phyloP scores from a whole-genome alignment of 2,797 vertebrate species.

The Acipenser transmontanus region DNA sequence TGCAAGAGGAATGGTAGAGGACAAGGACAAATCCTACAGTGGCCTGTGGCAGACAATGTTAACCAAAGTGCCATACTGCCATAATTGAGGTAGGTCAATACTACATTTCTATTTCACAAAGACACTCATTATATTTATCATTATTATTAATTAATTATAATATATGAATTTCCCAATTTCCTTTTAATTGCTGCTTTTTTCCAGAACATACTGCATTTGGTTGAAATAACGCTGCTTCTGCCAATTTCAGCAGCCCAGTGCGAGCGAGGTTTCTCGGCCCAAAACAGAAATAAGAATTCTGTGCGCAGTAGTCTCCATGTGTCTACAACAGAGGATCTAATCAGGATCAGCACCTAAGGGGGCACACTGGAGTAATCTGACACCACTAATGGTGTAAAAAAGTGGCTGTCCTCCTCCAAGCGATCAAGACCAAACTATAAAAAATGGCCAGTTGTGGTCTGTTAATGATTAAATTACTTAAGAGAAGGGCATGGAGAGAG shows the following conservation, averaged over 20 bases:
- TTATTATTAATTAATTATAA: too few species aligned
- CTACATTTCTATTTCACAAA: too few species aligned
- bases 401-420: conserved; percentile 17
- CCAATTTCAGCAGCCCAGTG: conserved; percentile 20
- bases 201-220: conserved; percentile 20
- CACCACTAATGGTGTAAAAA: conserved; percentile 16
- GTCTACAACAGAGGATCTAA: conserved; percentile 15
- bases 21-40: conserved; percentile 17
- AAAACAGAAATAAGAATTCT: conserved; percentile 16
- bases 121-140: too few species aligned
- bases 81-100: conserved; percentile 11
- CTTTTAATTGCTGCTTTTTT: neutral
- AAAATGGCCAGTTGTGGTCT: neutral
- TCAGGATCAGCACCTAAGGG: conserved; percentile 14
- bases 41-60: conserved; percentile 18
- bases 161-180: too few species aligned
- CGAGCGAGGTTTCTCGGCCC: conserved; percentile 14
- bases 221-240: conserved; percentile 19
- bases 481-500: too few species aligned
- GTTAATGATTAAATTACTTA: too few species aligned
- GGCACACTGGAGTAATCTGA: conserved; percentile 8
- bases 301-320: conserved; percentile 17
- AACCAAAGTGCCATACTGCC: conserved; percentile 16
- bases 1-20: conserved; percentile 16
- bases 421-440: conserved; percentile 11